A percentile compares a stretch with the other conserved stretches of the same genome.
phyloP scores from a whole-genome alignment of 2,113 vertebrate genomes.

The Odobenus rosmarus region DNA sequence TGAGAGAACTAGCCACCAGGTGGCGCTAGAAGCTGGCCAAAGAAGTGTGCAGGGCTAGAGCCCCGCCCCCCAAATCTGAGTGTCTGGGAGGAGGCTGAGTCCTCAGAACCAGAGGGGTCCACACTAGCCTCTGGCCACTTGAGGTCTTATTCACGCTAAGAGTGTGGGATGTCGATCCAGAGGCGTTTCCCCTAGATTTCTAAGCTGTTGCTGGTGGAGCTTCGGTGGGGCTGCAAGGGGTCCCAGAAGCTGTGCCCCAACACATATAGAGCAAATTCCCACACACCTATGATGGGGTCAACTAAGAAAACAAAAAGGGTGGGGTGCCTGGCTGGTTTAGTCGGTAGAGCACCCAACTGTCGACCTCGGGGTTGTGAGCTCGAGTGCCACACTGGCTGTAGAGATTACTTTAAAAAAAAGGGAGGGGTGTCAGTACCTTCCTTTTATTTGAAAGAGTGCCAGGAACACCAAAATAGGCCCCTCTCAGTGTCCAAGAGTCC shows the following conservation, averaged over 20 bases:
- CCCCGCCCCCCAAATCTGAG: background rate
- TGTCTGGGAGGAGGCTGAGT: too few species aligned
- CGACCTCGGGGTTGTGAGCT: background rate
- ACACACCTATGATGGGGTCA: background rate
- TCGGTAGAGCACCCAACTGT: background rate
- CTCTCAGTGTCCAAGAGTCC: background rate
- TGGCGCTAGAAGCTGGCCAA: background rate
- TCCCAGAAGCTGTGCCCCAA: background rate
- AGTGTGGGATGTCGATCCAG: background rate
- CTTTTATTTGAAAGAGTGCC: background rate
- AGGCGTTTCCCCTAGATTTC: background rate
- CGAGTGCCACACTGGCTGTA: background rate
- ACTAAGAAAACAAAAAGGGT: background rate
- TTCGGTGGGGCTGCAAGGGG: background rate
- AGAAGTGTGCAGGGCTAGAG: rapidly evolving
- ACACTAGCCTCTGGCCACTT: background rate
- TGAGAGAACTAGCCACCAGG: background rate
- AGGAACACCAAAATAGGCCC: background rate
- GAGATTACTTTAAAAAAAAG: too few species aligned
- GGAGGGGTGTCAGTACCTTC: background rate
- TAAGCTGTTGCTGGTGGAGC: background rate
- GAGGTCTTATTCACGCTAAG: background rate
- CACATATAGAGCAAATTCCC: background rate
- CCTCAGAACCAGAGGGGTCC: background rate
- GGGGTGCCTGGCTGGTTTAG: background rate